Evolutionary conservation across 1,140 invertebrate genomes (phyloP).

Genomic region (Belonocnema kinseyi): DNA sequence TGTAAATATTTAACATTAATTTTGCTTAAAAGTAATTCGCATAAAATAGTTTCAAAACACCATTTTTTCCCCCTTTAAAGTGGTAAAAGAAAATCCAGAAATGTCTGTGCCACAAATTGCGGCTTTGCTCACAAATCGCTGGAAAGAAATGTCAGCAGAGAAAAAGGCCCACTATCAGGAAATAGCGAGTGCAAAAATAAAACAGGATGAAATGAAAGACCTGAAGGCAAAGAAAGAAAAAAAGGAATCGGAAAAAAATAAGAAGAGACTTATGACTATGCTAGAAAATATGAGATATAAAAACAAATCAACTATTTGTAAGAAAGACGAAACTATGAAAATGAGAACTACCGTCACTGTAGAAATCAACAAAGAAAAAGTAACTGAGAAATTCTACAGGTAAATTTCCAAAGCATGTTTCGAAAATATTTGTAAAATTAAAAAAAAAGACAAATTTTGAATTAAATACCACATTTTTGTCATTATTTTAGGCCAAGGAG

Average conservation of each 20-base stretch:
- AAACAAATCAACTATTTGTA: slow-evolving; percentile 37
- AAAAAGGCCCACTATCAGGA: slow-evolving; percentile 69
- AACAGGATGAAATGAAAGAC: background rate
- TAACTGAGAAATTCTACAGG: slow-evolving; percentile 47
- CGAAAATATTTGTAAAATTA: slow-evolving; percentile 32
- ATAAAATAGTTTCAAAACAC: too few relatives aligned
- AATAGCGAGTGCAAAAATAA: slow-evolving; percentile 48
- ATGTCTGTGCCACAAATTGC: slow-evolving; percentile 68
- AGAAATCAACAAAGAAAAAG: slow-evolving; percentile 49
- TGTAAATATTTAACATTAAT: background rate
- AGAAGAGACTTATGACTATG: slow-evolving; percentile 53
- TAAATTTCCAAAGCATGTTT: slow-evolving; percentile 21
- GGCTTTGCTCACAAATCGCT: slow-evolving; percentile 60
- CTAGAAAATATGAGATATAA: slow-evolving; percentile 59
- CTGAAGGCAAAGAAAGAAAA: slow-evolving; percentile 43
- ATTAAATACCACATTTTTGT: slow-evolving; percentile 10
- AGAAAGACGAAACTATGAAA: slow-evolving; percentile 45
- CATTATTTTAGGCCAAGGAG: slow-evolving; percentile 24
- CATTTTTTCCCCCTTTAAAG: slow-evolving; percentile 35
- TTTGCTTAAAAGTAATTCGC: too few relatives aligned
- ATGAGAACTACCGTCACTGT: slow-evolving; percentile 55
- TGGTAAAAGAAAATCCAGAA: slow-evolving; percentile 63
- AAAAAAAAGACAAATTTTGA: slow-evolving; percentile 42
- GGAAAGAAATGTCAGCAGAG: slow-evolving; percentile 66
- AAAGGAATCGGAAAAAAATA: slow-evolving; percentile 47